Evolutionary conservation across 2,797 vertebrate species (phyloP).

Genomic region (Leptodactylus fallax): DNA sequence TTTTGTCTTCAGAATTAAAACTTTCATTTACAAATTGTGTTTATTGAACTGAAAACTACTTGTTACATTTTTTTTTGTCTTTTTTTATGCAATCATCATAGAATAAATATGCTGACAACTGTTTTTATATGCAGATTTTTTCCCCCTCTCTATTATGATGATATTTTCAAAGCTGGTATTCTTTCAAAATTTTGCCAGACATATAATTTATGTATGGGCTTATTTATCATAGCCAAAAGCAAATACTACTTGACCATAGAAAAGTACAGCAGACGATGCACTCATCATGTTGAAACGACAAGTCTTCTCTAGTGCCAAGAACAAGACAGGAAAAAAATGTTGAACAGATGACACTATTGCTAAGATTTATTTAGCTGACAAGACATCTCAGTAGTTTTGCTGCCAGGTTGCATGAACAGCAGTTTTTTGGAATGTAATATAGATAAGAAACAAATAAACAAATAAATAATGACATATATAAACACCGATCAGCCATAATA

Average conservation of each 20-base stretch:
- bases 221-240: conserved; percentile 64
- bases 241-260: conserved; percentile 65
- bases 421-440: conserved; percentile 53
- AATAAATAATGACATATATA: not conserved
- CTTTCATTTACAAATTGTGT: not conserved
- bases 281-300: conserved; percentile 59
- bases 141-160: conserved; percentile 1
- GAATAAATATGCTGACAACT: conserved; percentile 8
- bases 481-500: no score
- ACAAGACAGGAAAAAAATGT: conserved; percentile 72
- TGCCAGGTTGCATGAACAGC: conserved; percentile 57
- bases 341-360: conserved; percentile 68
- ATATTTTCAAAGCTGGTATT: conserved; percentile 38
- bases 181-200: conserved; percentile 37
- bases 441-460: conserved; percentile 25
- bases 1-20: not conserved
- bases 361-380: conserved; percentile 69
- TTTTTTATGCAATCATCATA: not conserved
- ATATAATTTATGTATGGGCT: conserved; percentile 54
- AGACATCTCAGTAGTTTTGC: conserved; percentile 52
- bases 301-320: conserved; percentile 69
- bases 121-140: not conserved
- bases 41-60: not conserved
- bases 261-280: conserved; percentile 66
- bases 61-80: conserved; percentile 4